These are phyloP conservation scores for Bambusicola thoracicus DNA, from an alignment of 2,113 vertebrate genomes.

Conservation along the genomic window DNA sequence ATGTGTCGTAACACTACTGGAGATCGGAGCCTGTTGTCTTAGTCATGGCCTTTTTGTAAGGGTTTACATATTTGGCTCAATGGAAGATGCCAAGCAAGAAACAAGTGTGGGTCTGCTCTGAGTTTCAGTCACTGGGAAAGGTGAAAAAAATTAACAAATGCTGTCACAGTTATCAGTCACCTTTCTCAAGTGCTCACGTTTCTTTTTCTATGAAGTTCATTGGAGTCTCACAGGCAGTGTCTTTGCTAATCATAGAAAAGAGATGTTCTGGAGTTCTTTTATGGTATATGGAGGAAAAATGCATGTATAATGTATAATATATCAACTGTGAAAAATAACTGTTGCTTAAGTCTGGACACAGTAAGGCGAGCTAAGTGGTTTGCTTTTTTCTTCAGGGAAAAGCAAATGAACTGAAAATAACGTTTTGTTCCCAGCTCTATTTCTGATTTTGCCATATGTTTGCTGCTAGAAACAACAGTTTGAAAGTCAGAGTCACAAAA, in stretches of 20 bases:
- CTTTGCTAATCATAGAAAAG: neutral
- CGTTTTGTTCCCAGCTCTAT: neutral
- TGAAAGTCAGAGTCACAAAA: neutral
- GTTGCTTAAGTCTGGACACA: neutral
- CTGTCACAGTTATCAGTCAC: neutral
- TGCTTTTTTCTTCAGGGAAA: neutral
- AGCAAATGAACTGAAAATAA: neutral
- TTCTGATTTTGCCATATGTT: neutral
- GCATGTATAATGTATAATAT: neutral
- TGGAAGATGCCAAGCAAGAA: neutral
- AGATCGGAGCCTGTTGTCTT: neutral
- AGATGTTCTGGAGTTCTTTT: neutral
- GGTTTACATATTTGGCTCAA: neutral
- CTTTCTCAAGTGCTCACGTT: neutral
- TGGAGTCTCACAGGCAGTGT: neutral
- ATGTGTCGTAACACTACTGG: neutral
- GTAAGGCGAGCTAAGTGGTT: neutral
- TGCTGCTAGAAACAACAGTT: neutral
- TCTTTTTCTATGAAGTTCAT: neutral
- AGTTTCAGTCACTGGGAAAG: neutral
- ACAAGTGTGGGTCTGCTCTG: neutral
- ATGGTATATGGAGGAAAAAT: neutral
- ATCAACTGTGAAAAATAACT: neutral
- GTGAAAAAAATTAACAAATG: neutral
- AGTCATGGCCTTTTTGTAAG: neutral